These are phyloP conservation scores for Pangasius mekongensis DNA, from an alignment of 2,797 vertebrate genomes.

Conservation along the genomic window DNA sequence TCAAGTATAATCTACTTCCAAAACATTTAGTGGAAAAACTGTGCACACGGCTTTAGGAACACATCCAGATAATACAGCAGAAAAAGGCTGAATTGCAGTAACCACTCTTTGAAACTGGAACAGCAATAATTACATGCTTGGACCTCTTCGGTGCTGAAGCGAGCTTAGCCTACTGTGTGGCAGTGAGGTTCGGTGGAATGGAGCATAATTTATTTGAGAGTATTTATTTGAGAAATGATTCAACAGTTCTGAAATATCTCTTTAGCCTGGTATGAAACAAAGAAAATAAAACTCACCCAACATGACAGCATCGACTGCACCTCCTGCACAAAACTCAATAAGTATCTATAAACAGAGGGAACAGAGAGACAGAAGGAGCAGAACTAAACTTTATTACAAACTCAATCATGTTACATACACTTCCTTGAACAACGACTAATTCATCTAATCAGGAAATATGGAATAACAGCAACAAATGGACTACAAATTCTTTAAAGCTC, in stretches of 20 bases:
- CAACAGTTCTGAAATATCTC: constrained; percentile 16
- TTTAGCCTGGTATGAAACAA: constrained; percentile 27
- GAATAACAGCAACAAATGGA: background rate
- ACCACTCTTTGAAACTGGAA: constrained; percentile 57
- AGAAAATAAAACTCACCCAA: constrained; percentile 84
- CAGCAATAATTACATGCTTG: constrained; percentile 72
- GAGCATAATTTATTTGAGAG: constrained; percentile 43
- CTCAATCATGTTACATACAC: background rate
- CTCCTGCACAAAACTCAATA: constrained; percentile 98
- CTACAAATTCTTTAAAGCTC: background rate
- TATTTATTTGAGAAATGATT: constrained; percentile 27
- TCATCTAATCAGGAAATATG: background rate
- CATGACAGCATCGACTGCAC: constrained; percentile 98
- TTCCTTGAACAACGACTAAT: background rate
- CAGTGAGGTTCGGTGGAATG: constrained; percentile 38
- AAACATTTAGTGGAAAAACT: constrained; percentile 38
- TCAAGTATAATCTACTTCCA: constrained; percentile 9
- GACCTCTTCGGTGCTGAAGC: constrained; percentile 2
- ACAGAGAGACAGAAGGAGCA: background rate
- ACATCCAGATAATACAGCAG: constrained; percentile 52
- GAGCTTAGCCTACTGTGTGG: constrained; percentile 40
- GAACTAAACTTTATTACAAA: background rate
- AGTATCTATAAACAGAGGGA: constrained; percentile 82
- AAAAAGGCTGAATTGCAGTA: constrained; percentile 58
- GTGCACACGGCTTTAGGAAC: constrained; percentile 46